Evolutionary conservation across 2,113 vertebrate species (phyloP).

Genomic region (Syngnathoides biaculeatus): DNA sequence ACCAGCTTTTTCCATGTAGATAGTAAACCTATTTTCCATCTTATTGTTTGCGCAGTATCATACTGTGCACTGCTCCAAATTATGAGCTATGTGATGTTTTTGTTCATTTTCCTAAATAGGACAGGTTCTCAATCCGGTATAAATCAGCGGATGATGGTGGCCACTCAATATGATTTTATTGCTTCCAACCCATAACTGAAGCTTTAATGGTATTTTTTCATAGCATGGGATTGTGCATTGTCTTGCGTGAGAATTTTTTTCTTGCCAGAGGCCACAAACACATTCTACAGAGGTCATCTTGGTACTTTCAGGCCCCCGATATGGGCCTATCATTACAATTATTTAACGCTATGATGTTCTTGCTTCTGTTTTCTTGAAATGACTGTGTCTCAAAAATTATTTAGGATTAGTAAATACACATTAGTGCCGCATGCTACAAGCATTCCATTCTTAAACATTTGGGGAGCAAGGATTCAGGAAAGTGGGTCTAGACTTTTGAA

Average conservation of each 20-base stretch:
- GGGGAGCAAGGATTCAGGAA: too few species aligned
- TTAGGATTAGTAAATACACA: too few species aligned
- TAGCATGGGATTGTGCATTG: not conserved
- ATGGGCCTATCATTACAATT: not conserved
- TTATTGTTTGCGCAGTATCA: too few species aligned
- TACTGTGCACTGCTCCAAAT: too few species aligned
- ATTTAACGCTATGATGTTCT: not conserved
- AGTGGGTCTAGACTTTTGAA: not conserved
- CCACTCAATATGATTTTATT: not conserved
- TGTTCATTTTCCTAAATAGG: not conserved
- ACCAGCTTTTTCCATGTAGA: not conserved
- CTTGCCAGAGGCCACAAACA: not conserved
- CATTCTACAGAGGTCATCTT: not conserved
- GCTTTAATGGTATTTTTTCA: not conserved
- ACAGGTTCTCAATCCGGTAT: not conserved
- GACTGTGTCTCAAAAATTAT: too few species aligned
- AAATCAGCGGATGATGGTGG: not conserved
- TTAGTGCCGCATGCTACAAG: too few species aligned
- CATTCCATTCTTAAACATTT: too few species aligned
- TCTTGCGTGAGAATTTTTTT: not conserved
- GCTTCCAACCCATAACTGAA: not conserved
- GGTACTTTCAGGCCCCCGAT: not conserved
- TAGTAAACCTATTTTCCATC: not conserved
- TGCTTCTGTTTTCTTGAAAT: not conserved
- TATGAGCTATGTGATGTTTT: not conserved